Base-by-base conservation (phyloP, 1,140 invertebrate species). In the Epicauta chinensis region DNA sequence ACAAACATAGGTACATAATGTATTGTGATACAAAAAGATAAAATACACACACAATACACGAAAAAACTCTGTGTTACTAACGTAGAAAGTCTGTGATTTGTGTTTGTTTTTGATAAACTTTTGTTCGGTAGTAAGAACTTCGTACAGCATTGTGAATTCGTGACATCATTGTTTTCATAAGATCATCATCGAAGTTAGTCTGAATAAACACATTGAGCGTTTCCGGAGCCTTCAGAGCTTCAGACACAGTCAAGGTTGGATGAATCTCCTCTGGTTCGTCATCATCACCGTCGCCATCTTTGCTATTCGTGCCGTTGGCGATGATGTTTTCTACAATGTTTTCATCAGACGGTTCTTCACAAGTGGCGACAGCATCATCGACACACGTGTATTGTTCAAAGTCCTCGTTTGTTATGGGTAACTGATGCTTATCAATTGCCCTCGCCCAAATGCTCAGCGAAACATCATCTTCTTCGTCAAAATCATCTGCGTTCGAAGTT, bases 181-280 rank as follows among this genome's bases (percentile, higher is more conserved):
- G n/a, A 32, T 63, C 58, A 58, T 63, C 61, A 51, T 63, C 53
- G 53, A 63, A 63, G 34, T 61, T 61, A 57, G 56, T 46, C 12
- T 63, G 59, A 41, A 63, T 59, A 61, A 60, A 62, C 34, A 56
- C 51, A 61, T 53, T 59, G 7, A 61, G 51, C 34, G 41, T 44
- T 63, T 63, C 56, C 23, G 56, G 51, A 59, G 56, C 61, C 38
- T 61, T 61, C 44, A 63, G 49, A 54, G 56, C 61, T 40, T 63
- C 62, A 58, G 55, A 62, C 30, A 60, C 53, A 62, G 53, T 61
- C 43, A 50, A 46, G 12, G 51, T 61, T 16, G 49, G 17, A 61
- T 17, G 36, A 61, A 42, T 49, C 45, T 57, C 41, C 56, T n/a
- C 53, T 44, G 39, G 43, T 45, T 61, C 57, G 37, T 60, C 52